Evolutionary conservation across 2,113 vertebrate genomes (phyloP), one percentile per base, ranked within the genome.

Genomic region (Sitta europaea): DNA sequence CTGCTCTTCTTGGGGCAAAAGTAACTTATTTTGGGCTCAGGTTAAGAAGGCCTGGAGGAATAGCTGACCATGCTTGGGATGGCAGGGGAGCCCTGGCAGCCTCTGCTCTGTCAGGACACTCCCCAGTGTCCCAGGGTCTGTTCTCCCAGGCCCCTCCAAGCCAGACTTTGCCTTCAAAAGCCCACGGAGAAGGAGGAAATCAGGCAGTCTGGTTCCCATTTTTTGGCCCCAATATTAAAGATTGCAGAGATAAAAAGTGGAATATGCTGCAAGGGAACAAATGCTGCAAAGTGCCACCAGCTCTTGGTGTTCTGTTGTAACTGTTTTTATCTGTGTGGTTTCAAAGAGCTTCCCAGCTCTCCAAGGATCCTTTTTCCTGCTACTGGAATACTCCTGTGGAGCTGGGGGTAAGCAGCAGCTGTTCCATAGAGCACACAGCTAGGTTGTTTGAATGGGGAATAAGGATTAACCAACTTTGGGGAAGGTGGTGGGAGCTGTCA

Each of bases 401-500:
- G 45, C 65, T n/a, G 58, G 27, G 57, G 22, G 11, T 45, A 13
- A 36, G 47, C 73, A 70, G 25, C 63, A 61, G 28, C 23, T 77
- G 50, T 33, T 53, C 7, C 31, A 16, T 0, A 9, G n/a, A 7
- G 17, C 40, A 8, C 11, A 4, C 20, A 50, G 1, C 38, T 3
- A 0, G 19, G 1, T 23, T 1, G 1, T 25, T 62, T 38, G 38
- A 53, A 17, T 0, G 0, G 66, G 42, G 71, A n/a, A 9, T 5
- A 4, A 63, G 28, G 62, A 59, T 5, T 24, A 42, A 45, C 19
- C 6, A n/a, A 0, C 19, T 47, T 29, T 16, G 27, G 42, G 61
- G 25, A 23, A 21, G 45, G 33, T 42, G 40, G 3, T 22, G 36
- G 67, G 57, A 55, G 10, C 10, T 59, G 22, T 15, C 8, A 1